These are phyloP conservation scores for Augochlorella aurata DNA, from an alignment of 2,888 invertebrate species.

Conservation along the genomic window DNA sequence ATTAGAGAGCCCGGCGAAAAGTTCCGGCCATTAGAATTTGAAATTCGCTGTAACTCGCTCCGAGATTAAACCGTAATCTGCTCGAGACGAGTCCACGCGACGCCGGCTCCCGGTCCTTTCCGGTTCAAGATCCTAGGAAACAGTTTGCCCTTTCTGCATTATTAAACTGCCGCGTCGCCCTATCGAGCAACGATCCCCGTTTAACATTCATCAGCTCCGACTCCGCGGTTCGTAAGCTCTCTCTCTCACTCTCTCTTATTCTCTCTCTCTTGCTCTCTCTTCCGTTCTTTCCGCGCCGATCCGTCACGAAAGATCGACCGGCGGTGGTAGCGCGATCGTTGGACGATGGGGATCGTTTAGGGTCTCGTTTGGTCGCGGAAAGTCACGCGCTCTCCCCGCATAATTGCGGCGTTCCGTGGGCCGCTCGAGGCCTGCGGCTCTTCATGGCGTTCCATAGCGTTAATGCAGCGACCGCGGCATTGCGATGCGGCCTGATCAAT, in stretches of 20 bases:
- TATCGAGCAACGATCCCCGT: slow-evolving; percentile 12
- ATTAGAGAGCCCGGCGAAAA: slow-evolving; percentile 23
- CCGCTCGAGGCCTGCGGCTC: not conserved
- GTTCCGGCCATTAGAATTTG: slow-evolving; percentile 47
- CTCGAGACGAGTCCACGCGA: slow-evolving; percentile 15
- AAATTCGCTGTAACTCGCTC: slow-evolving; percentile 28
- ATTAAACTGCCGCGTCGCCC: slow-evolving; percentile 21
- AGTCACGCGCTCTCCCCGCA: slow-evolving; percentile 15
- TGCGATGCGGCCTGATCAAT: slow-evolving; percentile 40
- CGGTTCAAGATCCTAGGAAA: slow-evolving; percentile 1
- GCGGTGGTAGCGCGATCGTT: not conserved
- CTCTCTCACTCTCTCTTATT: not conserved
- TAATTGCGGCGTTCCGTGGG: not conserved
- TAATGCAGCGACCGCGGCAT: slow-evolving; percentile 29
- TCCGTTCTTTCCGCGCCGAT: not conserved
- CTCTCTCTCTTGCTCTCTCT: not conserved
- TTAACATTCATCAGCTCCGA: slow-evolving; percentile 2
- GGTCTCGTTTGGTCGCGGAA: slow-evolving; percentile 1
- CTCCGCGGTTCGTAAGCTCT: not conserved
- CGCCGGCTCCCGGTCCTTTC: not conserved
- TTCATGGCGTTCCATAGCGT: slow-evolving; percentile 22
- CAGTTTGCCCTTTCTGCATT: slow-evolving; percentile 13
- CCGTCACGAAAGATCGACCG: not conserved
- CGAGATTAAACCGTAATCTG: slow-evolving; percentile 45
- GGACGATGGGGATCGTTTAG: not conserved